Base-by-base conservation (phyloP, 2,113 vertebrate genomes). In the Gallinago media region DNA sequence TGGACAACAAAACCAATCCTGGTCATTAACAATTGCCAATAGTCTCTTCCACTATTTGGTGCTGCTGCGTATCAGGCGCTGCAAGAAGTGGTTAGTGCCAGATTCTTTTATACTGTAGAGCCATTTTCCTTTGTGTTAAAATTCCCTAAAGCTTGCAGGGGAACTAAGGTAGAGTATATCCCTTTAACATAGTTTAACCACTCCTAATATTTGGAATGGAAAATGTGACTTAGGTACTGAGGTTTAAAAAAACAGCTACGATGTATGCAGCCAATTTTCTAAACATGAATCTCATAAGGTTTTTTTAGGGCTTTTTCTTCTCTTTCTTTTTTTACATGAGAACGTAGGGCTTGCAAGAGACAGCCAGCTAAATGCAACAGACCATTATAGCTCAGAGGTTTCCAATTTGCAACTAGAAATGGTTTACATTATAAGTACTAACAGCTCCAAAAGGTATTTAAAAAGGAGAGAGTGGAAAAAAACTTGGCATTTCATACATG, bases 161-260 rank as follows among this genome's bases (percentile, higher is more conserved):
- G 27, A 93, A 31, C 44, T 12, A 74, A 94, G 85, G 89, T 71
- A 85, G n/a, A 36, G 36, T 31, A 62, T 94, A 81, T 49, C 49
- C 76, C 92, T 95, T 96, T 87, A 96, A 96, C 25, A 34, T 3
- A 81, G 16, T 38, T 90, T 85, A 94, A 84, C 72, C 59, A 84
- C 65, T 61, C 82, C 46, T 42, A 91, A 4, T 49, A 71, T 65
- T 75, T 70, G 40, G 80, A 95, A 94, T 92, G 95, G 96, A 96
- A 97, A 97, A 95, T 97, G 49, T 96, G 95, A 96, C 91, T 94
- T 77, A 84, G 83, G 88, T 95, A 75, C 52, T 34, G 61, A 89
- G 70, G 88, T 87, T 92, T 94, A 82, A 91, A 91, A 91, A 96
- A 94, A 27, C 66, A 92, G 86, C 83, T 46, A 75, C 2, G 0